phyloP scores from a whole-genome alignment of 2,888 invertebrate genomes.

The Amiota minor region DNA sequence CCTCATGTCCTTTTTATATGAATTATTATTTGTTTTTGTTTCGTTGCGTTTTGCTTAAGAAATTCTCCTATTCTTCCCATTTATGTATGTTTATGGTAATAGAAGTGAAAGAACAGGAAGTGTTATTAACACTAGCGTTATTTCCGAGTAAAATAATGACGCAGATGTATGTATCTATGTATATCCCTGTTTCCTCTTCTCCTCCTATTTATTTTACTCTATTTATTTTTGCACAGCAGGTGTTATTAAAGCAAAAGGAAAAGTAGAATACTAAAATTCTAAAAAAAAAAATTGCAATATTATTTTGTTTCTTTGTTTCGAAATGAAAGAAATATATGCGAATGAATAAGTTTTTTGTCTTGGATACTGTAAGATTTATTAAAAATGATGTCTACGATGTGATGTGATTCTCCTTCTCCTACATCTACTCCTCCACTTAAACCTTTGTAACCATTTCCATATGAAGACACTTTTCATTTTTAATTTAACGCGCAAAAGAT shows the following conservation, averaged over 20 bases:
- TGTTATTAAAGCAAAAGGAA: conserved; percentile 15
- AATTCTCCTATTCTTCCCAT: neutral
- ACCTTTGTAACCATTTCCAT: conserved; percentile 2
- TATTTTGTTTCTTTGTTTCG: conserved; percentile 43
- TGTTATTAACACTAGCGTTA: neutral
- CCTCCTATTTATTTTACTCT: neutral
- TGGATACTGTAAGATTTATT: conserved; percentile 32
- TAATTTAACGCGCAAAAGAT: conserved; percentile 61
- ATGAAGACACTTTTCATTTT: conserved; percentile 55
- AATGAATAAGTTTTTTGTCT: conserved; percentile 45
- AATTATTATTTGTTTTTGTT: neutral
- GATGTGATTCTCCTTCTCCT: neutral
- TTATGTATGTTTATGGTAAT: neutral
- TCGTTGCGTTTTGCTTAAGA: neutral
- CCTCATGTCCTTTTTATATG: neutral
- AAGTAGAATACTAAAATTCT: neutral
- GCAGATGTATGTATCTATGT: neutral
- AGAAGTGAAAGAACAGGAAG: neutral
- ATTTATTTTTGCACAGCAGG: neutral
- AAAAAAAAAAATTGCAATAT: conserved; percentile 36
- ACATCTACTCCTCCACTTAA: neutral
- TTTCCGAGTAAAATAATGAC: conserved; percentile 11
- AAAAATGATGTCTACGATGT: conserved; percentile 28
- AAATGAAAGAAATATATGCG: conserved; percentile 21
- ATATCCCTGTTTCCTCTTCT: neutral